Base-by-base conservation (phyloP, 2,888 invertebrate genomes). In the Hyposoter didymator region DNA sequence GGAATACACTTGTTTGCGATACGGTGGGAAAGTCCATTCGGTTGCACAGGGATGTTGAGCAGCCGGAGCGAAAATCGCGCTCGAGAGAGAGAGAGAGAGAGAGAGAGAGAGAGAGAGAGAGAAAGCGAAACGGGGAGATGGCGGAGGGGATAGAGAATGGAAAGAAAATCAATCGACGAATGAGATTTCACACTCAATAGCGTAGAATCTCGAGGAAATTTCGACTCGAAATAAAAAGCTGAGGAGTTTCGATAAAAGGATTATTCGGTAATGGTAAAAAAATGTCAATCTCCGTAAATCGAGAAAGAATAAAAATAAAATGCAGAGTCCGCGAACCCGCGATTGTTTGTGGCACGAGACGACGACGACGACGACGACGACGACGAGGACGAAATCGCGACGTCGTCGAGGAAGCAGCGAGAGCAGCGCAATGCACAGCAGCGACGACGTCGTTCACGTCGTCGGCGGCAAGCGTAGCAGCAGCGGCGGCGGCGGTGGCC, bases 21-120 rank as follows among this genome's bases (percentile, higher is more conserved):
- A 80, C 72, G 73, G 62, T 84, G 87, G 59, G 55, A 73, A 74
- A 86, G 88, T 88, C 86, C 87, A 88, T 86, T 88, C 62, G 49
- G 64, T 35, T 35, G 39, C 47, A 62, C 47, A 75, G 87, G 87
- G 85, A 79, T 75, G 87, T 84, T 67, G 62, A 67, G 78, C 78
- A 47, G 78, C 59, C 45, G n/a, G n/a, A 28, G 45, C 22, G 17
- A 17, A 69, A 55, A 69, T 55, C 69, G 69, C 43, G 45, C 55
- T 69, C 69, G 19, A n/a, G 22, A 55, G 55, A n/a, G n/a, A n/a
- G n/a, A n/a, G n/a, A 73, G 73, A n/a, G 22, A 39, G 5, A 39
- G 19, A 39, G 52, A 52, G 55, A 6, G 39, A 39, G 39, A 0
- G 39, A 39, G 39, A 39, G 39, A 39, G 52, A 52, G 52, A 52